Base-by-base conservation (phyloP, 2,888 invertebrate genomes). In the Limnephilus marmoratus region DNA sequence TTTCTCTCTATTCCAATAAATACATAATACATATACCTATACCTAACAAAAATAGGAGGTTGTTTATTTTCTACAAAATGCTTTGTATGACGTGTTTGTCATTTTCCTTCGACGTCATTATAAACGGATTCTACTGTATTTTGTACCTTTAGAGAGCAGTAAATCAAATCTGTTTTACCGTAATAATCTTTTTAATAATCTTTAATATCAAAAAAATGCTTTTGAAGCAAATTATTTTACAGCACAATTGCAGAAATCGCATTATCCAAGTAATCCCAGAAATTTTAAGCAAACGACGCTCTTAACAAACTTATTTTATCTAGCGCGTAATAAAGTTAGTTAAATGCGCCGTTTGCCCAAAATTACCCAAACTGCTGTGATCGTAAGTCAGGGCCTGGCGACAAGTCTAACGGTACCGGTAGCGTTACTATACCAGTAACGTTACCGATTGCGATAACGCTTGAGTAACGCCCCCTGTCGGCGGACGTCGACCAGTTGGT, bases 381-480 rank as follows among this genome's bases (percentile, higher is more conserved):
- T 68, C 68, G 24, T 68, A 24, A n/a, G 68, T 68, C 68, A 68
- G 68, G 37, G 83, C 18, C 83, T 11, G 45, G 45, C 49, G 45
- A 45, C 45, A 45, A 49, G 7, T 68, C 24, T 68, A 9, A 1
- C 68, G 68, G 68, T 68, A 68, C 68, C 68, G 49, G 49, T 49
- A 49, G 1, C 49, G 24, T 24, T n/a, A n/a, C 68, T 24, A 24
- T 9, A 9, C 5, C 68, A 45, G 85, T 85, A 45, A 45, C 85
- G 68, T 5, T 45, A 41, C 86, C 86, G 45, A 86, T n/a, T 12
- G 37, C 85, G 85, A 85, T 85, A 85, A 45, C 86, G 86, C 29
- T n/a, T 86, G 86, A 86, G 37, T 45, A 86, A 86, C 45, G 49
- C 86, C 45, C n/a, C 45, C 45, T 86, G 45, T 45, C 45, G 45